Evolutionary conservation across 2,113 vertebrate species (phyloP), one percentile per base, ranked within the genome.

Genomic region (Lipotes vexillifer): DNA sequence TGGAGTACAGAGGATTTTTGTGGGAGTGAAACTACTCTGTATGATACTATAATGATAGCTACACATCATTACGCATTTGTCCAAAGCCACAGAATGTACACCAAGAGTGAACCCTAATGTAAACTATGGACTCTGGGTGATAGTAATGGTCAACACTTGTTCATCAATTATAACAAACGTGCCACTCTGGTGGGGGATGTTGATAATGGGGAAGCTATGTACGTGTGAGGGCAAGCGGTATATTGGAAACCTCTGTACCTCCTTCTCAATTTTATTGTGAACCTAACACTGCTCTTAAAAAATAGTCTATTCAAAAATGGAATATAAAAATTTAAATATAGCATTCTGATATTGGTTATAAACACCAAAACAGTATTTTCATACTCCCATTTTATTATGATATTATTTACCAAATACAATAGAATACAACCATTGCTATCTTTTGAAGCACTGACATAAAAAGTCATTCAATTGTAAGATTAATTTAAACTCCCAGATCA

Each of bases 361-460:
- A 90, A 94, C 74, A 68, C 5, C 63, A 90, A 90, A 96, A 27
- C 5, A 90, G 44, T 88, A 88, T 77, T 88, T 94, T 33, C 44
- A 82, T 36, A n/a, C 20, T 77, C 18, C n/a, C 13, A 38, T 49
- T 68, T 86, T 63, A 82, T 44, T 66, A 65, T 57, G 55, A 18
- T 66, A 66, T 33, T 90, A 93, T 66, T 46, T 94, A 29, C 61
- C 88, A 94, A 94, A 82, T 59, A 91, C 13, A 75, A 90, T 0
- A 78, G 15, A 97, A 80, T 1, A 90, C n/a, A 82, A 66, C 49
- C 15, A 61, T 18, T 87, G 44, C 27, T 82, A 95, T 71, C 59
- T 93, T 95, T 91, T 85, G 57, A 97, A 96, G 66, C 65, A 71
- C 6, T 92, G 78, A 75, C 14, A 63, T 49, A 85, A 85, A 85